Evolutionary conservation across 2,113 vertebrate genomes (phyloP).

Genomic region (Emydura subglobosa): DNA sequence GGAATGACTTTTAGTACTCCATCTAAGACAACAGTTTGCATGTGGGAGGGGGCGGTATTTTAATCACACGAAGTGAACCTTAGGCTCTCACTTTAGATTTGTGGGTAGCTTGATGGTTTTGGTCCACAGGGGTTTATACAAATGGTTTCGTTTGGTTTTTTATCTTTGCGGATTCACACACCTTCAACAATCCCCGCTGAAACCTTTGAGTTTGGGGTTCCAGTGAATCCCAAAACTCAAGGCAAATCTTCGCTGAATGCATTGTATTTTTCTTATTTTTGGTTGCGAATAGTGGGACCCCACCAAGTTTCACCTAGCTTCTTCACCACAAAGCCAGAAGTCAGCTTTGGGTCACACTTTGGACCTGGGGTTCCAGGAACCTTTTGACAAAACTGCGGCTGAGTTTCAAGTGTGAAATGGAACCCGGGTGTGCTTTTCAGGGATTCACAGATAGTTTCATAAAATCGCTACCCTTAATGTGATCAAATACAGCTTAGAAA

Average conservation of each 20-base stretch:
- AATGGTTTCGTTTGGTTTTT: neutral
- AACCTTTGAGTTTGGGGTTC: neutral
- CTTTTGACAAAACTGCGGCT: neutral
- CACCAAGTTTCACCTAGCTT: neutral
- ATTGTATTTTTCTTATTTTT: neutral
- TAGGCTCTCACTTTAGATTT: neutral
- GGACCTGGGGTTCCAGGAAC: neutral
- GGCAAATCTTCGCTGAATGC: conserved; percentile 27
- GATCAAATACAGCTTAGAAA: neutral
- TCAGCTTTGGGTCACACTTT: neutral
- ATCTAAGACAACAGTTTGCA: conserved; percentile 28
- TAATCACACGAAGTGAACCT: conserved; percentile 10
- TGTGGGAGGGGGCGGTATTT: neutral
- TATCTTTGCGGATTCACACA: conserved; percentile 24
- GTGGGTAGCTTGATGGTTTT: conserved; percentile 4
- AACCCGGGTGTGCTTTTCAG: conserved; percentile 8
- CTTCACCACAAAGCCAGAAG: neutral
- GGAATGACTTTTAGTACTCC: conserved; percentile 35
- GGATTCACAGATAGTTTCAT: accelerated
- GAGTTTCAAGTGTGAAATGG: conserved; percentile 50
- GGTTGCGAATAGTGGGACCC: conserved; percentile 20
- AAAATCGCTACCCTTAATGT: accelerated
- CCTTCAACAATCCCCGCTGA: neutral
- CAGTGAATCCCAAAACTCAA: neutral
- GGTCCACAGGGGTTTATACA: neutral